Percentiles rank a stretch among this genome's conserved stretches.
Conservation (phyloP, 2,888 invertebrate genomes). For the Polydesmus complanatus region DNA sequence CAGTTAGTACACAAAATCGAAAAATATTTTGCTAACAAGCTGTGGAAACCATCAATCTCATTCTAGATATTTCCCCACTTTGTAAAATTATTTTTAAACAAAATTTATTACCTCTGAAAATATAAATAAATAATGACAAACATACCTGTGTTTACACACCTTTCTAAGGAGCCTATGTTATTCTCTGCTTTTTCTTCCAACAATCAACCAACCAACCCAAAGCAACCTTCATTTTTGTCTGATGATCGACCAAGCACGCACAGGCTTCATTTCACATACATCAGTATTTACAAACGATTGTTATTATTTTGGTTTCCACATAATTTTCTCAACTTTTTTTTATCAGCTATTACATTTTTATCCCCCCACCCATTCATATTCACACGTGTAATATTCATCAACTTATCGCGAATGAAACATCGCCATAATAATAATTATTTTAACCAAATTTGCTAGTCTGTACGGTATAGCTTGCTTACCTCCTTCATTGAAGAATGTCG, state of each 20-base stretch:
- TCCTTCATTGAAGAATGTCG: not conserved
- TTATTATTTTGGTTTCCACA: conserved; percentile 3
- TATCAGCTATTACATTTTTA: not conserved
- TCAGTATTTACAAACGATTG: conserved; percentile 11
- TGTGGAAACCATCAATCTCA: not conserved
- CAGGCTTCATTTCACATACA: conserved; percentile 7
- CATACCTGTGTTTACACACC: not conserved
- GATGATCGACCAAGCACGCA: not conserved
- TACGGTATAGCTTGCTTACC: not conserved
- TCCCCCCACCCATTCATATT: too few species aligned
- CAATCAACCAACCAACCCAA: not conserved
- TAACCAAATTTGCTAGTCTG: too few species aligned
- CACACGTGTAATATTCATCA: too few species aligned
- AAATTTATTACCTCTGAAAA: not conserved
- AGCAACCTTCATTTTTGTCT: not conserved
- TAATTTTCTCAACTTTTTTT: not conserved
- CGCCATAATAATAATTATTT: too few species aligned
- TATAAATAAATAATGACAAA: not conserved
- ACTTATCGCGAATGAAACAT: too few species aligned
- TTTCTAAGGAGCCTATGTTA: not conserved
- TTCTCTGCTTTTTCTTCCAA: not conserved
- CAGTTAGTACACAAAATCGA: conserved; percentile 17
- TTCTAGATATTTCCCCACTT: not conserved
- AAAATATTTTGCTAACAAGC: not conserved
- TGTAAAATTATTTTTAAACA: not conserved